Conservation (phyloP, 2,888 invertebrate genomes). For the Coenonympha arcania region DNA sequence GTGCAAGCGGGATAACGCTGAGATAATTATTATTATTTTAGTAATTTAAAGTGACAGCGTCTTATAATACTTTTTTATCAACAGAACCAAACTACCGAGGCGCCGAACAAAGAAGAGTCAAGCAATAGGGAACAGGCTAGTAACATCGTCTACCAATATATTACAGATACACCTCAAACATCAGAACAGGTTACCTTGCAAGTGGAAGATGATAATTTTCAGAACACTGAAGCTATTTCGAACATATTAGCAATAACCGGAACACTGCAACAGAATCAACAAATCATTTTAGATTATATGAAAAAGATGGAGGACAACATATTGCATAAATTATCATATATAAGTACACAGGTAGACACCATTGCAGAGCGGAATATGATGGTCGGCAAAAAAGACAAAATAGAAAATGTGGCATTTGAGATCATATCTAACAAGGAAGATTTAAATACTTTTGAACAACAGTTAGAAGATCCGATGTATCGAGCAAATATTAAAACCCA, state of each 20-base stretch:
- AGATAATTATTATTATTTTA: background rate
- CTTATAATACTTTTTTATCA: background rate
- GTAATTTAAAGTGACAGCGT: background rate
- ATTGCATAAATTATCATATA: background rate
- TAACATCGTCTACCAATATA: background rate
- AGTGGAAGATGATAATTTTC: background rate
- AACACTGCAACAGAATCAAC: background rate
- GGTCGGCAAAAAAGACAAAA: background rate
- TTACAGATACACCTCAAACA: background rate
- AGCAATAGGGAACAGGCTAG: background rate
- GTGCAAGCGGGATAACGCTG: background rate
- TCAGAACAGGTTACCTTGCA: background rate
- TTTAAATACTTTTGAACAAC: background rate
- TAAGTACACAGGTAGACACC: background rate
- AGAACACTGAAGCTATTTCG: background rate
- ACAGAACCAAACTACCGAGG: background rate
- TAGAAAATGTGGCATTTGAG: background rate
- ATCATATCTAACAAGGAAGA: background rate
- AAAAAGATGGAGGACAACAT: background rate
- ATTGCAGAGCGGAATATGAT: background rate
- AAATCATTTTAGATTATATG: background rate
- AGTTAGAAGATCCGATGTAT: background rate
- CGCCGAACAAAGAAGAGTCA: background rate
- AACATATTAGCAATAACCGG: background rate
- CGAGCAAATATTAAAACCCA: background rate